Percentiles rank a stretch among this genome's conserved stretches.
Evolutionary conservation across 2,113 vertebrate species (phyloP).

Genomic region (Paraplagusia blochii): DNA sequence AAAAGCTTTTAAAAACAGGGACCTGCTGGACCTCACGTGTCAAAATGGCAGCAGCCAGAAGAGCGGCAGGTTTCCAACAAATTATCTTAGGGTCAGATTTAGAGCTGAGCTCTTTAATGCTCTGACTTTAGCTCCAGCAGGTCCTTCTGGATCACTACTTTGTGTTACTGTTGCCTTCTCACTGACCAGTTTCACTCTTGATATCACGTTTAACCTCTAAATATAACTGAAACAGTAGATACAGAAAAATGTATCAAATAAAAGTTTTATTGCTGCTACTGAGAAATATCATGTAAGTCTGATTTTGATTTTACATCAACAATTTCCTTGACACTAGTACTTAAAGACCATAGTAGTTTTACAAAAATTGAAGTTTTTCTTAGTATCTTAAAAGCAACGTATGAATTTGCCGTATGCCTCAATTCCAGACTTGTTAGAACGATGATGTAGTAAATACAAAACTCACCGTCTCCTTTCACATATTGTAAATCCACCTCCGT

Average conservation of each 20-base stretch:
- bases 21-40: conserved; percentile 30
- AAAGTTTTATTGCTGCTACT: too few species aligned
- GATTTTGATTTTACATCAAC: too few species aligned
- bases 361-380: too few species aligned
- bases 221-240: too few species aligned
- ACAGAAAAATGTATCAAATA: too few species aligned
- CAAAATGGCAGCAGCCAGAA: conserved; percentile 36
- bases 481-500: conserved; percentile 20
- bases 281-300: too few species aligned
- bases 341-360: too few species aligned
- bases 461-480: conserved; percentile 45
- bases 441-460: neutral
- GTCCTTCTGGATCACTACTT: conserved; percentile 29
- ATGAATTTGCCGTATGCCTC: too few species aligned
- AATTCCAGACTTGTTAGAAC: too few species aligned
- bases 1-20: conserved; percentile 13
- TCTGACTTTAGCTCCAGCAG: conserved; percentile 59
- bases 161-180: conserved; percentile 23
- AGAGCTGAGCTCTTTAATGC: conserved; percentile 71
- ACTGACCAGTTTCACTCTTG: conserved; percentile 7
- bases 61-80: conserved; percentile 51
- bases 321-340: too few species aligned
- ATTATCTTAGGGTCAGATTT: conserved; percentile 64
- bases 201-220: neutral
- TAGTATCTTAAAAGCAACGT: too few species aligned